phyloP scores from a whole-genome alignment of 2,797 vertebrate species.

The Phataginus tricuspis region DNA sequence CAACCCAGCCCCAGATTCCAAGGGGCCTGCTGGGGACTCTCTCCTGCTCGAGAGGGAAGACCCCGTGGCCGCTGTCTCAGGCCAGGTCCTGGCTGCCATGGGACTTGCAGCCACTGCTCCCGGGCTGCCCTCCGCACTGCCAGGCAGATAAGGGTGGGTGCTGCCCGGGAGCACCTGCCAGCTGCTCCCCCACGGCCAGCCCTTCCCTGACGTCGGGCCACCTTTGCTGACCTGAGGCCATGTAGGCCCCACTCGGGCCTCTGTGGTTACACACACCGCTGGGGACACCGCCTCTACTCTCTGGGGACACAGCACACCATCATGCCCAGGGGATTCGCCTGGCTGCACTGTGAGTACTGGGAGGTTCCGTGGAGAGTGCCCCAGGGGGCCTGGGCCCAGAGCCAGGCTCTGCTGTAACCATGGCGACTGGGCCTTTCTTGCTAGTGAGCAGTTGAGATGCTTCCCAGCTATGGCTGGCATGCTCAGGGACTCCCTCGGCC shows the following conservation, averaged over 20 bases:
- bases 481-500: background rate
- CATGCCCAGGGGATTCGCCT: constrained; percentile 74
- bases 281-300: constrained; percentile 56
- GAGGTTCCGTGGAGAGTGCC: background rate
- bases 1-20: constrained; percentile 68
- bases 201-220: background rate
- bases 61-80: background rate
- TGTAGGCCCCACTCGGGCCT: constrained; percentile 62
- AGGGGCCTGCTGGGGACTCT: constrained; percentile 65
- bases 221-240: constrained; percentile 59
- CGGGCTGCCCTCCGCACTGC: constrained; percentile 36
- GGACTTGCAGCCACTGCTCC: background rate
- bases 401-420: background rate
- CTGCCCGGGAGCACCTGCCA: constrained; percentile 24
- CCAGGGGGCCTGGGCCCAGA: background rate
- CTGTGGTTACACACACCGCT: constrained; percentile 8
- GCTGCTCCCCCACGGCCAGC: background rate
- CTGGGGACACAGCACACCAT: constrained; percentile 31
- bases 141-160: constrained; percentile 67
- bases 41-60: constrained; percentile 31
- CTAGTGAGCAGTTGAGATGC: constrained; percentile 61
- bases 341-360: constrained; percentile 76
- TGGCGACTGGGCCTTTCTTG: constrained; percentile 47
- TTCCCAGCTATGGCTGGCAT: background rate
- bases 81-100: constrained; percentile 58